Conservation (phyloP, 1,140 invertebrate species). For the Phymorhynchus buccinoides region DNA sequence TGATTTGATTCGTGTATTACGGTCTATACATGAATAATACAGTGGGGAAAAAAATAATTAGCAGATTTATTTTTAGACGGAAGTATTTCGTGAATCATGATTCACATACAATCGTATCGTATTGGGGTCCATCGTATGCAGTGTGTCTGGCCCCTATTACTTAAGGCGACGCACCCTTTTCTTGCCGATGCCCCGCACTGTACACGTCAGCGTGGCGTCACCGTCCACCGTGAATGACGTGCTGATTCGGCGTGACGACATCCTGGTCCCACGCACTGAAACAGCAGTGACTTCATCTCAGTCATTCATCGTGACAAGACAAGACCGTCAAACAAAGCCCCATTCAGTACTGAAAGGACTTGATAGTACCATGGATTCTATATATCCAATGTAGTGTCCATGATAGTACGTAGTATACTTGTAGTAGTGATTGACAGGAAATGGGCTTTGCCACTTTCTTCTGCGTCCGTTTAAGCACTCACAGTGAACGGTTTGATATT, state of each 20-base stretch:
- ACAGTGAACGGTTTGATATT: too few relatives aligned
- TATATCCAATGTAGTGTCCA: neutral
- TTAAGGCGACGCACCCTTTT: slow-evolving; percentile 14
- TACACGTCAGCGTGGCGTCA: slow-evolving; percentile 29
- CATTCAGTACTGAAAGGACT: neutral
- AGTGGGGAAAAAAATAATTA: too few relatives aligned
- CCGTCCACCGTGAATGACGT: neutral
- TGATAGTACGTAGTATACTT: neutral
- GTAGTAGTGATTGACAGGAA: neutral
- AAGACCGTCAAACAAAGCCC: neutral
- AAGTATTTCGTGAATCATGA: too few relatives aligned
- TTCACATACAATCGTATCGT: too few relatives aligned
- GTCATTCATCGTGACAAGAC: neutral
- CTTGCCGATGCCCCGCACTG: slow-evolving; percentile 20
- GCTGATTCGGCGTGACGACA: neutral
- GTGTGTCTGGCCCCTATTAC: too few relatives aligned
- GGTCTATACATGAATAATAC: too few relatives aligned
- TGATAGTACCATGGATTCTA: neutral
- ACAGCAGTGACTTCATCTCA: slow-evolving; percentile 2
- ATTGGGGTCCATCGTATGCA: too few relatives aligned
- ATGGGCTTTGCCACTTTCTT: neutral
- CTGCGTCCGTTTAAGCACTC: neutral
- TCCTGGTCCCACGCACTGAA: slow-evolving; percentile 9
- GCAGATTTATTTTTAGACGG: too few relatives aligned
- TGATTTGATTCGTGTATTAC: too few relatives aligned